These are phyloP conservation scores for Elmis aenea DNA, from an alignment of 2,888 invertebrate species.

Conservation along the genomic window DNA sequence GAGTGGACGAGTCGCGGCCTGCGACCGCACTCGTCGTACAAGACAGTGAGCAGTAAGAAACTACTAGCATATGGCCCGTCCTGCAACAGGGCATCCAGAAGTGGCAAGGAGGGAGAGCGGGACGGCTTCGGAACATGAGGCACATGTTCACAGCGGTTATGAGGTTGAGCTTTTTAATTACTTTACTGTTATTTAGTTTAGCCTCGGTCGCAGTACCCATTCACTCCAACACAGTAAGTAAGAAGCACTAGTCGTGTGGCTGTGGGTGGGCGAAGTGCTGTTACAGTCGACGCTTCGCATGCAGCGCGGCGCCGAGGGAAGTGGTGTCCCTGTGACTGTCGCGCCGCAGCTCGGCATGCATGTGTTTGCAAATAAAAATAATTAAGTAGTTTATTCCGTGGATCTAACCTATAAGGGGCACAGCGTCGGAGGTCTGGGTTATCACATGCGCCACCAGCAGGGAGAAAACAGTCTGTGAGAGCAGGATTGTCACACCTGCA, in stretches of 20 bases:
- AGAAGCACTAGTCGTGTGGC: conserved; percentile 39
- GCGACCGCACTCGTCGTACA: conserved; percentile 16
- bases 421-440: conserved; percentile 98
- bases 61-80: conserved; percentile 24
- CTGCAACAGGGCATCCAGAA: conserved; percentile 30
- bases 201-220: conserved; percentile 37
- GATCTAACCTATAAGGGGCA: conserved; percentile 91
- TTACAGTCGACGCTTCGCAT: conserved; percentile 39
- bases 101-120: conserved; percentile 27
- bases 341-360: conserved; percentile 29
- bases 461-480: conserved; percentile 99
- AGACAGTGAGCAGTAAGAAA: conserved; percentile 20
- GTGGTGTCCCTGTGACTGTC: conserved; percentile 29
- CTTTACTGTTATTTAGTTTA: conserved; percentile 34
- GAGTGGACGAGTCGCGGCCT: conserved; percentile 25
- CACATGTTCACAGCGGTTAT: conserved; percentile 34
- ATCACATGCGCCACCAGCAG: conserved; percentile 98
- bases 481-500: conserved; percentile 98
- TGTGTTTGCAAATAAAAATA: conserved; percentile 39
- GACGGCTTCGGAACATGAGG: conserved; percentile 29
- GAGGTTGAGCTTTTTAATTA: conserved; percentile 24
- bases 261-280: conserved; percentile 46
- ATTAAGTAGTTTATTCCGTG: conserved; percentile 29
- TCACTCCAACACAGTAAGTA: conserved; percentile 20
- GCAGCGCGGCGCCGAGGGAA: conserved; percentile 35